These are phyloP conservation scores for Serrognathus titanus DNA, from an alignment of 2,888 invertebrate species.

Conservation along the genomic window DNA sequence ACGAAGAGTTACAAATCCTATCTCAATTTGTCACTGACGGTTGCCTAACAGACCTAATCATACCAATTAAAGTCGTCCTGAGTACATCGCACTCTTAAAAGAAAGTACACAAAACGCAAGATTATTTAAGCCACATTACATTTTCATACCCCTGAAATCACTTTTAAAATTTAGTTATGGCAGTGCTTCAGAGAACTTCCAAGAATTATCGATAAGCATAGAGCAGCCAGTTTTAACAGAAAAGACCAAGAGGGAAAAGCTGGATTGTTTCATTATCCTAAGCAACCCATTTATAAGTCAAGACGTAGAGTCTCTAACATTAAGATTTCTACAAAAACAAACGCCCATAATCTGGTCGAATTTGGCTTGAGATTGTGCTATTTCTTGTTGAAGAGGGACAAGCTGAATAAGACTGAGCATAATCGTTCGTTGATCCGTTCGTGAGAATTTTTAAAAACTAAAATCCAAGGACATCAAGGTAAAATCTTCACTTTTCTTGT, in stretches of 20 bases:
- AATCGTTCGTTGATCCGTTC: constrained; percentile 76
- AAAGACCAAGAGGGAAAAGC: constrained; percentile 57
- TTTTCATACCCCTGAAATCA: constrained; percentile 66
- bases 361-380: constrained; percentile 81
- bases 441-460: constrained; percentile 69
- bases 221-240: constrained; percentile 51
- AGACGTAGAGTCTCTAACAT: constrained; percentile 53
- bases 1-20: constrained; percentile 82
- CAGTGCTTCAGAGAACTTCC: constrained; percentile 76
- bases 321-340: constrained; percentile 68
- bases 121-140: constrained; percentile 76
- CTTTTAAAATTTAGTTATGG: constrained; percentile 80
- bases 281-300: constrained; percentile 64
- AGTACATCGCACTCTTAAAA: constrained; percentile 76
- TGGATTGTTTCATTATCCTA: constrained; percentile 77
- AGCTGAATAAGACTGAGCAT: constrained; percentile 59
- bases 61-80: constrained; percentile 79
- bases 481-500: constrained; percentile 28
- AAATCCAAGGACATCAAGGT: constrained; percentile 80
- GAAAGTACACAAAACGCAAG: constrained; percentile 72
- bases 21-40: constrained; percentile 75
- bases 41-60: constrained; percentile 70
- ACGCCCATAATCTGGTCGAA: constrained; percentile 83
- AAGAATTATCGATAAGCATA: constrained; percentile 59
- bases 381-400: constrained; percentile 73